A percentile compares a stretch with the other conserved stretches of the same genome.
These are phyloP conservation scores for Ylistrum balloti DNA, from an alignment of 1,140 invertebrate genomes.

Conservation along the genomic window DNA sequence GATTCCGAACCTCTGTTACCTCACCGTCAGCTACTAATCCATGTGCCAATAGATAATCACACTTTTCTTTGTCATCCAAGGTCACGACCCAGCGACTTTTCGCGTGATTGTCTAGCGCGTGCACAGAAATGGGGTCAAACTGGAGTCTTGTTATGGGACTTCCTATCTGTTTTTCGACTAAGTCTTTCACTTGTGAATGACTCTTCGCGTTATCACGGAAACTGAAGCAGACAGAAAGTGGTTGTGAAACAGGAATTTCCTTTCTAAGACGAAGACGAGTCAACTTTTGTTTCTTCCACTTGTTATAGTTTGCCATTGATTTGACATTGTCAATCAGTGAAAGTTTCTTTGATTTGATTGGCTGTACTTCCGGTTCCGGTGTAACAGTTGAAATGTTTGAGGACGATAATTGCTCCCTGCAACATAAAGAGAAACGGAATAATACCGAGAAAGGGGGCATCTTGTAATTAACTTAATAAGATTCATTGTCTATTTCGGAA, in stretches of 20 bases:
- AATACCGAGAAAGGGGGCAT: no score
- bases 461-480: no score
- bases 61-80: slow-evolving; percentile 50
- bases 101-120: slow-evolving; percentile 56
- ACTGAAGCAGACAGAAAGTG: slow-evolving; percentile 58
- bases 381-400: slow-evolving; percentile 30
- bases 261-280: slow-evolving; percentile 56
- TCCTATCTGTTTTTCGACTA: slow-evolving; percentile 55
- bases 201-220: slow-evolving; percentile 56
- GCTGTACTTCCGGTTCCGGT: slow-evolving; percentile 38
- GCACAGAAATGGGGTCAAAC: slow-evolving; percentile 60
- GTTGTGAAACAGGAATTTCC: slow-evolving; percentile 53
- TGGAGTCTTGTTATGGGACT: slow-evolving; percentile 48
- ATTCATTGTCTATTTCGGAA: no score
- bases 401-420: neutral
- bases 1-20: slow-evolving; percentile 45
- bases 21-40: slow-evolving; percentile 57
- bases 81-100: slow-evolving; percentile 59
- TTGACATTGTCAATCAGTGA: slow-evolving; percentile 59
- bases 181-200: slow-evolving; percentile 52
- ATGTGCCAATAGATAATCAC: slow-evolving; percentile 45
- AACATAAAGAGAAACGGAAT: neutral
- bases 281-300: slow-evolving; percentile 60
- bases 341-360: slow-evolving; percentile 39
- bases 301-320: slow-evolving; percentile 56